Conservation (phyloP, 2,113 vertebrate genomes). For the Oncorhynchus nerka region DNA sequence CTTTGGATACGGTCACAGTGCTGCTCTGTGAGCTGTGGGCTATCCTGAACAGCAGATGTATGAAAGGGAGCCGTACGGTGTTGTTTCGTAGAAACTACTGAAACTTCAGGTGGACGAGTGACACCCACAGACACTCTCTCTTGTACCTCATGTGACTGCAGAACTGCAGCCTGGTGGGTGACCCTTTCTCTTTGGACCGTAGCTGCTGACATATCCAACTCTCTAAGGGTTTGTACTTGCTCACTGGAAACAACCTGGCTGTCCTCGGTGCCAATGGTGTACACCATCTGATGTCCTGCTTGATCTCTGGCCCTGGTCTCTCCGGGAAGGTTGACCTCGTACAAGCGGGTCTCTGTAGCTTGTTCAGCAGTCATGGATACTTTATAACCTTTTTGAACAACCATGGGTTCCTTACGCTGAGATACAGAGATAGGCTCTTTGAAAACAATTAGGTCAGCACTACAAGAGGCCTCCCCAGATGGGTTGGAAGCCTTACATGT, state of each 20-base stretch:
- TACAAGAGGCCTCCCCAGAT: slow-evolving; percentile 77
- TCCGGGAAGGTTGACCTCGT: slow-evolving; percentile 74
- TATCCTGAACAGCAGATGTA: slow-evolving; percentile 74
- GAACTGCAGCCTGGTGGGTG: slow-evolving; percentile 73
- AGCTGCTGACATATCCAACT: slow-evolving; percentile 71
- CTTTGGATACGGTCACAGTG: slow-evolving; percentile 74
- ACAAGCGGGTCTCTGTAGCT: slow-evolving; percentile 75
- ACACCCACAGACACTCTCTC: slow-evolving; percentile 64
- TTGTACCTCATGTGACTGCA: slow-evolving; percentile 71
- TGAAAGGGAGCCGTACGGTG: slow-evolving; percentile 66
- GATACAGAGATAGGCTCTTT: slow-evolving; percentile 55
- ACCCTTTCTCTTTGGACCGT: slow-evolving; percentile 69
- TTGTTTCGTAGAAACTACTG: slow-evolving; percentile 64
- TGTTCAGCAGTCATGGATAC: slow-evolving; percentile 69
- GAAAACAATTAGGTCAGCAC: slow-evolving; percentile 80
- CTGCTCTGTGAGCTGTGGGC: slow-evolving; percentile 74
- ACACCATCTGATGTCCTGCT: slow-evolving; percentile 72
- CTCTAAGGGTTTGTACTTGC: slow-evolving; percentile 64
- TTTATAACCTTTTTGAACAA: slow-evolving; percentile 70
- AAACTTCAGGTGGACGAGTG: slow-evolving; percentile 47
- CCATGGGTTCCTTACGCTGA: slow-evolving; percentile 50
- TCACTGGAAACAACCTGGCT: slow-evolving; percentile 72
- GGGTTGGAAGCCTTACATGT: slow-evolving; percentile 77
- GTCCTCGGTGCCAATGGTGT: slow-evolving; percentile 77
- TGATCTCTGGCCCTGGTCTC: slow-evolving; percentile 58